Percentiles rank a stretch among this genome's conserved stretches.
phyloP scores from a whole-genome alignment of 2,888 invertebrate genomes.

The Pilophorus perplexus region DNA sequence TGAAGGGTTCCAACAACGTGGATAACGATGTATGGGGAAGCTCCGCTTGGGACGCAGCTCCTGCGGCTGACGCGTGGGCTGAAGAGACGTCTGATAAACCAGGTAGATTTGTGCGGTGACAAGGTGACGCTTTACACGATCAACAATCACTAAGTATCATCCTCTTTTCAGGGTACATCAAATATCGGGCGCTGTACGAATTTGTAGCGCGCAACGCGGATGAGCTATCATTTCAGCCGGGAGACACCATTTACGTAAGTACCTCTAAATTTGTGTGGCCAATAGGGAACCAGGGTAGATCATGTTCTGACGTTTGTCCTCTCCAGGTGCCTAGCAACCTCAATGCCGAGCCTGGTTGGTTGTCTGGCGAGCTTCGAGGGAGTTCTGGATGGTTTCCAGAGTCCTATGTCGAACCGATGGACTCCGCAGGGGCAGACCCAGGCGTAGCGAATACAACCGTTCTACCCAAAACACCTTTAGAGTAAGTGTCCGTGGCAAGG shows the following conservation, averaged over 20 bases:
- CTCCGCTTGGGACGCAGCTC: conserved; percentile 59
- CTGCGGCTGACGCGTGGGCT: conserved; percentile 54
- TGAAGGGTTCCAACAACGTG: conserved; percentile 36
- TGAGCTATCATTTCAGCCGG: conserved; percentile 89
- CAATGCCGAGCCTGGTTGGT: conserved; percentile 95
- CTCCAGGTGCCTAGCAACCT: conserved; percentile 67
- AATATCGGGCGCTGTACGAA: conserved; percentile 89
- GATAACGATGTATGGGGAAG: conserved; percentile 58
- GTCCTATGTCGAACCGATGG: conserved; percentile 78
- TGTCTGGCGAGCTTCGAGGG: conserved; percentile 86
- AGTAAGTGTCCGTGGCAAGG: conserved; percentile 43
- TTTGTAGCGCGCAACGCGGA: conserved; percentile 89
- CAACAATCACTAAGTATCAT: no score
- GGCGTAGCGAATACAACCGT: conserved; percentile 47
- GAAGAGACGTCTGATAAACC: conserved; percentile 44
- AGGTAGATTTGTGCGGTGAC: background rate
- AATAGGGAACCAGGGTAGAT: background rate
- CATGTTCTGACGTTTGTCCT: background rate
- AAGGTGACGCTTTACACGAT: no score
- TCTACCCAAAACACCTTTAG: conserved; percentile 50
- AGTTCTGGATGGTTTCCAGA: conserved; percentile 96
- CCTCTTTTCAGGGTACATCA: conserved; percentile 50
- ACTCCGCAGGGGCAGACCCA: conserved; percentile 45
- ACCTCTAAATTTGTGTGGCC: background rate
- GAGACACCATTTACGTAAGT: conserved; percentile 81